Conservation (phyloP, 2,113 vertebrate genomes). For the Struthio camelus region DNA sequence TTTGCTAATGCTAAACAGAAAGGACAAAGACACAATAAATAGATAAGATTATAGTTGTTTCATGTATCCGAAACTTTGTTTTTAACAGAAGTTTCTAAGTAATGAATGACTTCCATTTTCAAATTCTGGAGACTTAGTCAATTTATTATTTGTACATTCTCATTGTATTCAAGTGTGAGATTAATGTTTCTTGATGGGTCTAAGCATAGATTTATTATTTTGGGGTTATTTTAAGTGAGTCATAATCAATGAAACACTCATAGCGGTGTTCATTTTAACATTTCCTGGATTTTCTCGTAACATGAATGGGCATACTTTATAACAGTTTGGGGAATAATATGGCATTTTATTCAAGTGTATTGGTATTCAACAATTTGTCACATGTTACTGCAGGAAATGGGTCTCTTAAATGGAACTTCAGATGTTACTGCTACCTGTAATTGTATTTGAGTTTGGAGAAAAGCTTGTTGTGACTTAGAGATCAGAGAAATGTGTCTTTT, state of each 20-base stretch:
- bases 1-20: background rate
- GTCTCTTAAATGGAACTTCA: background rate
- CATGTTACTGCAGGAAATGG: background rate
- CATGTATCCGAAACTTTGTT: background rate
- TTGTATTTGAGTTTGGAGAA: background rate
- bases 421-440: background rate
- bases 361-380: background rate
- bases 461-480: background rate
- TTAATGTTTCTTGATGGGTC: background rate
- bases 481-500: background rate
- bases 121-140: background rate
- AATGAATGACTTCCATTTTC: background rate
- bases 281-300: background rate
- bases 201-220: background rate
- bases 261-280: background rate
- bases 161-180: background rate
- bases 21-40: background rate
- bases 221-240: background rate
- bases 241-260: background rate
- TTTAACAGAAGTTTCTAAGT: background rate
- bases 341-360: background rate
- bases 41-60: background rate
- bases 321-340: background rate
- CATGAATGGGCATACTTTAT: background rate
- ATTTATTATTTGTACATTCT: background rate